These are phyloP conservation scores for Anniella stebbinsi DNA, from an alignment of 2,797 vertebrate species.

Conservation along the genomic window DNA sequence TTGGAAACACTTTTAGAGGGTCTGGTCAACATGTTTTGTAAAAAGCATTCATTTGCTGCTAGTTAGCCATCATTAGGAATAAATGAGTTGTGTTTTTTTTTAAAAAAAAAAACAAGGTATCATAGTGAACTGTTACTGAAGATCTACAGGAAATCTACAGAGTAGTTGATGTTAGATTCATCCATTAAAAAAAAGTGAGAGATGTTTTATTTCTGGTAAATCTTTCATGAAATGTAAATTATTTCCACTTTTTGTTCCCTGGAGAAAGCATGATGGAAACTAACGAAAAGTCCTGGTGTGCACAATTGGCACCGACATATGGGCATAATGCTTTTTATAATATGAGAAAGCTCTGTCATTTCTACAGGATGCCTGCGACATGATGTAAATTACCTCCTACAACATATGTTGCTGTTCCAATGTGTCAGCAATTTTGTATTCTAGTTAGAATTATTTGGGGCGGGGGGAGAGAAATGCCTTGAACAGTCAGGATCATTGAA, in stretches of 20 bases:
- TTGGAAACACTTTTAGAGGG: background rate
- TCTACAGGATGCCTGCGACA: constrained; percentile 30
- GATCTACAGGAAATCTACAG: background rate
- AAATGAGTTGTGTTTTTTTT: background rate
- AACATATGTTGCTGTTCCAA: constrained; percentile 30
- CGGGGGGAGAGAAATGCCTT: constrained; percentile 30
- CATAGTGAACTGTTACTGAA: background rate
- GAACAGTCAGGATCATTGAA: constrained; percentile 39
- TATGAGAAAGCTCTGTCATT: constrained; percentile 42
- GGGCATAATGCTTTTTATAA: constrained; percentile 40
- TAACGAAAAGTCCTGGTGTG: constrained; percentile 57
- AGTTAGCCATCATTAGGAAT: background rate
- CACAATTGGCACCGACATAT: constrained; percentile 53
- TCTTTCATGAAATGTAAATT: constrained; percentile 42
- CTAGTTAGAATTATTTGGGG: constrained; percentile 24
- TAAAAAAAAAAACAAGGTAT: constrained; percentile 9
- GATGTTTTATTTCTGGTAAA: constrained; percentile 15
- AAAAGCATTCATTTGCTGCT: background rate
- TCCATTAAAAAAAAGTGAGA: background rate
- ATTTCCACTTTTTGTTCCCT: constrained; percentile 47
- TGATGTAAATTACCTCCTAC: constrained; percentile 48
- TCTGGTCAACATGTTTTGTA: background rate
- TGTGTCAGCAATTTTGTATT: constrained; percentile 26
- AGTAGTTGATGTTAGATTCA: background rate
- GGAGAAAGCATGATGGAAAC: constrained; percentile 57